These are phyloP conservation scores for Pipistrellus pipistrellus DNA, from an alignment of 2,797 vertebrate species.

Conservation along the genomic window DNA sequence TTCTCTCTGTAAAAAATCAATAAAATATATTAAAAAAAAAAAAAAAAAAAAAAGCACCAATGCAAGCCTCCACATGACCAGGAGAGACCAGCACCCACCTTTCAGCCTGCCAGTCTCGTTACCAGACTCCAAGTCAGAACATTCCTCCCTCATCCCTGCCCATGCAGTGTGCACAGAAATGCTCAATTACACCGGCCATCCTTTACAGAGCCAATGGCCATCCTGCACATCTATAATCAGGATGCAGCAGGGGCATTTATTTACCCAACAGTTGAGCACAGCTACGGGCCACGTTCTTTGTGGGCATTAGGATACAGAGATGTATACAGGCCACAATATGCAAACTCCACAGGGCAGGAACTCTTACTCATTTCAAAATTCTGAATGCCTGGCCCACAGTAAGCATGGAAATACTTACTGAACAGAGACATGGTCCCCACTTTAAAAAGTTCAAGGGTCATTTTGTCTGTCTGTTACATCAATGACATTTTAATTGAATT, in stretches of 20 bases:
- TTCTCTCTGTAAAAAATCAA: too few relatives aligned
- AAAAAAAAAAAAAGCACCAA: too few relatives aligned
- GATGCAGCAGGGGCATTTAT: background rate
- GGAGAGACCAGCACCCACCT: background rate
- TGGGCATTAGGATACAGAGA: background rate
- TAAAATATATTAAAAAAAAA: too few relatives aligned
- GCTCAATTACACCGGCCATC: background rate
- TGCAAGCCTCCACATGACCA: background rate
- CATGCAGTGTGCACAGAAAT: background rate
- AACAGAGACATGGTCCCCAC: background rate
- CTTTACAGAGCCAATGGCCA: background rate
- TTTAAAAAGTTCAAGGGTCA: background rate
- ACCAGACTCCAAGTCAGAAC: background rate
- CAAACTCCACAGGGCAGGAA: background rate
- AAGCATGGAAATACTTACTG: conserved; percentile 5
- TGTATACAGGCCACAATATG: background rate
- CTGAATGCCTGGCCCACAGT: background rate
- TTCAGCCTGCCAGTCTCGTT: background rate
- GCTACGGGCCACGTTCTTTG: background rate
- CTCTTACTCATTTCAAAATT: background rate
- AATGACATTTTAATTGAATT: background rate
- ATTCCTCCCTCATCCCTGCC: background rate
- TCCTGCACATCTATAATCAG: background rate
- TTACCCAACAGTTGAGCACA: background rate
- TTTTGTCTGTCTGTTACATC: background rate